Percentiles rank a stretch among this genome's conserved stretches.
Conservation (phyloP, 2,113 vertebrate genomes). For the Alouatta palliata region DNA sequence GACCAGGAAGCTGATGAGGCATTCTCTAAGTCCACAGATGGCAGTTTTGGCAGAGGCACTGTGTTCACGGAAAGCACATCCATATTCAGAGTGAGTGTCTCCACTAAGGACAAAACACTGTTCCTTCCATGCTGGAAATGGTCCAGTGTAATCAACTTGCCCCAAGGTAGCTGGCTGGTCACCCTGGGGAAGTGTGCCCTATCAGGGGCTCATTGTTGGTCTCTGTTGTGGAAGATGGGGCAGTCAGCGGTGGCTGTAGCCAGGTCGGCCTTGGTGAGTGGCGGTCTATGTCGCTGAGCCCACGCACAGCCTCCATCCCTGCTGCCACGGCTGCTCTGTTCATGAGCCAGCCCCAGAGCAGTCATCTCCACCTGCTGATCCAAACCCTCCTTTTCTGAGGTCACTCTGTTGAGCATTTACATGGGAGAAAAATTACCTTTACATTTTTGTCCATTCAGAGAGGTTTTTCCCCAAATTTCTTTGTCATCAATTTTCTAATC, state of each 20-base stretch:
- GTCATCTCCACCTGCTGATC: background rate
- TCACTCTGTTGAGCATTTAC: background rate
- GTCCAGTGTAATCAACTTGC: background rate
- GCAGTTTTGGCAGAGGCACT: background rate
- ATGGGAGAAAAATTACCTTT: background rate
- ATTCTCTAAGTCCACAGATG: background rate
- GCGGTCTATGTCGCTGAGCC: background rate
- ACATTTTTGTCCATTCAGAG: background rate
- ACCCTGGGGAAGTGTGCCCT: background rate
- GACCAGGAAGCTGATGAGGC: background rate
- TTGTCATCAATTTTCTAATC: background rate
- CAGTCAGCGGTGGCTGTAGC: background rate
- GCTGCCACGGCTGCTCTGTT: background rate
- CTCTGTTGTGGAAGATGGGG: background rate
- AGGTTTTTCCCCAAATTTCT: background rate
- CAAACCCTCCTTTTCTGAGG: background rate
- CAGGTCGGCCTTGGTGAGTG: background rate
- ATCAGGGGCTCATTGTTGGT: background rate
- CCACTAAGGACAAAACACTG: background rate
- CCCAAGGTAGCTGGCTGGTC: background rate
- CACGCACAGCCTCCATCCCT: background rate
- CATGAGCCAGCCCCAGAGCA: background rate
- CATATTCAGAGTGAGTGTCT: background rate
- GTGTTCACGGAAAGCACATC: background rate
- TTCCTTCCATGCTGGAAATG: background rate